Evolutionary conservation across 2,797 vertebrate genomes (phyloP).

Genomic region (Cossypha niveicapilla): DNA sequence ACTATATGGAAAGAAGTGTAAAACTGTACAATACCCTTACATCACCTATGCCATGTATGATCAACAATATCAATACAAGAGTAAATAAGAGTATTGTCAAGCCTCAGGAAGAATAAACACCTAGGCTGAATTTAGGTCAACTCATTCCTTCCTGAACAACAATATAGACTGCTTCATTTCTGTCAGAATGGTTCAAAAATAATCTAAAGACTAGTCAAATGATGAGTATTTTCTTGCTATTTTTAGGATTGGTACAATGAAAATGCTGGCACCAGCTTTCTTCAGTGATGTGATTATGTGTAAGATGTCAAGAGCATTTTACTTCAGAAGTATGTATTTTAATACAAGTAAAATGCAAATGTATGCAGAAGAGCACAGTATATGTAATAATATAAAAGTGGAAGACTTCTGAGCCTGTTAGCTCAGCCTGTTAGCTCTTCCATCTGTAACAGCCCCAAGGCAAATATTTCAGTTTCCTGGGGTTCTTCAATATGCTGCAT

Average conservation of each 20-base stretch:
- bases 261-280: not conserved
- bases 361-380: not conserved
- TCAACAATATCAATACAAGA: not conserved
- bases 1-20: not conserved
- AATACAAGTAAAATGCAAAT: slow-evolving; percentile 43
- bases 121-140: not conserved
- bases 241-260: slow-evolving; percentile 5
- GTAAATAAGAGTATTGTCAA: not conserved
- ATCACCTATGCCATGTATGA: not conserved
- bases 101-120: not conserved
- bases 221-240: not conserved
- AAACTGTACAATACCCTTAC: not conserved
- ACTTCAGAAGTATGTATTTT: slow-evolving; percentile 2
- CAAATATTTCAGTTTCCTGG: slow-evolving; percentile 21
- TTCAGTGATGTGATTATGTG: not conserved
- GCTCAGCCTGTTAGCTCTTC: slow-evolving; percentile 16
- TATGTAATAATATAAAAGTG: not conserved
- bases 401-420: slow-evolving; percentile 7
- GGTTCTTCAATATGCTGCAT: not conserved
- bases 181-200: not conserved
- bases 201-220: not conserved
- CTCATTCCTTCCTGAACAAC: not conserved
- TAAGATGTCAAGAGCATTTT: slow-evolving; percentile 35
- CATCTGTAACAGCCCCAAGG: slow-evolving; percentile 27
- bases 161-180: not conserved